A percentile compares a stretch with the other conserved stretches of the same genome.
phyloP scores from a whole-genome alignment of 1,140 invertebrate species.

The Eurytemora carolleeae region DNA sequence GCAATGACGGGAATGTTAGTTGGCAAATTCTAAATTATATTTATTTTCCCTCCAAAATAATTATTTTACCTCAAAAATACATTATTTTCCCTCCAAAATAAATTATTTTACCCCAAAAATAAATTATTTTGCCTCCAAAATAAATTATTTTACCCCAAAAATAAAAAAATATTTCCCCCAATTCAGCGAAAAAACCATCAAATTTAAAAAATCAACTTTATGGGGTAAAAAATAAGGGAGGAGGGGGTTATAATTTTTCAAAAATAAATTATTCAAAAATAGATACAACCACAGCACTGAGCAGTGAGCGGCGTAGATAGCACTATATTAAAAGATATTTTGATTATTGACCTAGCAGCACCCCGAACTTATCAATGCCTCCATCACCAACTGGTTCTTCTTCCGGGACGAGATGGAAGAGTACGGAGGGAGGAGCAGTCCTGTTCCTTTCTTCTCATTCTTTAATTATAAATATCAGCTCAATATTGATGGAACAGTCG shows the following conservation, averaged over 20 bases:
- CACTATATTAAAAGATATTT: background rate
- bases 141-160: no score
- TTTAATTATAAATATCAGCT: slow-evolving; percentile 94
- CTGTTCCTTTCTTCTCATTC: slow-evolving; percentile 79
- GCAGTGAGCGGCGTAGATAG: no score
- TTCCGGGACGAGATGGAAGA: slow-evolving; percentile 55
- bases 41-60: no score
- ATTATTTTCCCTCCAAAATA: no score
- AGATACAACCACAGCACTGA: no score
- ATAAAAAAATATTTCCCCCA: no score
- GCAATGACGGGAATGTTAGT: no score
- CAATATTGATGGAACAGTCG: slow-evolving; percentile 85
- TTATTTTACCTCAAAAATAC: no score
- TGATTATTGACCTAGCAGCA: slow-evolving; percentile 28
- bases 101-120: no score
- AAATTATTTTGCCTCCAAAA: no score
- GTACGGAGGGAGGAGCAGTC: slow-evolving; percentile 60
- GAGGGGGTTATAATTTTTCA: background rate
- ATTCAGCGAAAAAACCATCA: background rate
- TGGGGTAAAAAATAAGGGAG: no score
- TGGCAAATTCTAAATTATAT: no score
- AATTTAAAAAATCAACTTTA: background rate
- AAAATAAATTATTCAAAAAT: background rate
- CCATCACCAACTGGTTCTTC: slow-evolving; percentile 91
- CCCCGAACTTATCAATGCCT: slow-evolving; percentile 67